Evolutionary conservation across 2,113 vertebrate species (phyloP), one percentile per base, ranked within the genome.

Genomic region (Pangasianodon hypophthalmus): DNA sequence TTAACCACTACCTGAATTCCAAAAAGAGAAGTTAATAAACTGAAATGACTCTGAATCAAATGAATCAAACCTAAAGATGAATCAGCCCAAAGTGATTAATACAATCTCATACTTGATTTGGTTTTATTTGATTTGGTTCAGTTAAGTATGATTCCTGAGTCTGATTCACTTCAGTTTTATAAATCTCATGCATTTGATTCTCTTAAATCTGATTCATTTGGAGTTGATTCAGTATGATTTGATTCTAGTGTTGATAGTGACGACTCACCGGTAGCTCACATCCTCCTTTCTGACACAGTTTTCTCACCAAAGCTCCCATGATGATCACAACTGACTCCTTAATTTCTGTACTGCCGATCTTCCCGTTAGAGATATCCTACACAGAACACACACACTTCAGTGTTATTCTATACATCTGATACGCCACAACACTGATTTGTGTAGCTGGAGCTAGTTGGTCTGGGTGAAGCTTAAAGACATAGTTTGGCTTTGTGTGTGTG

Each of bases 241-340:
- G n/a, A 37, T 41, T 8, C 56, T 29, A 46, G 32, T 54, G 46
- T 82, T 8, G 50, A 41, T 60, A 41, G 19, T 4, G 32, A 21
- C 0, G 41, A 95, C 97, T 97, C 94, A 99, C 98, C 18, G 97
- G 97, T 91, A 97, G 95, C 90, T 97, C 96, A 93, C 98, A 99
- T 69, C 92, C 96, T 92, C 96, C 97, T 75, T 93, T 97, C 93
- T 97, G 95, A 91, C 98, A 99, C 79, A 99, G 93, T 88, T 99
- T 99, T 90, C 94, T 95, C 88, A 99, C 94, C 24, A 99, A 94
- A 0, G 98, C 98, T 77, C 98, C 98, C 91, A 97, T 96, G 91
- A 98, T 95, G 92, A 98, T 98, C 92, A 99, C 95, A 54, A 98
- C 93, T 0, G 97, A 97, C 96, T 99, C 98, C 95, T 96, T 97